Conservation (phyloP, 2,113 vertebrate genomes). For the Camelus dromedarius region DNA sequence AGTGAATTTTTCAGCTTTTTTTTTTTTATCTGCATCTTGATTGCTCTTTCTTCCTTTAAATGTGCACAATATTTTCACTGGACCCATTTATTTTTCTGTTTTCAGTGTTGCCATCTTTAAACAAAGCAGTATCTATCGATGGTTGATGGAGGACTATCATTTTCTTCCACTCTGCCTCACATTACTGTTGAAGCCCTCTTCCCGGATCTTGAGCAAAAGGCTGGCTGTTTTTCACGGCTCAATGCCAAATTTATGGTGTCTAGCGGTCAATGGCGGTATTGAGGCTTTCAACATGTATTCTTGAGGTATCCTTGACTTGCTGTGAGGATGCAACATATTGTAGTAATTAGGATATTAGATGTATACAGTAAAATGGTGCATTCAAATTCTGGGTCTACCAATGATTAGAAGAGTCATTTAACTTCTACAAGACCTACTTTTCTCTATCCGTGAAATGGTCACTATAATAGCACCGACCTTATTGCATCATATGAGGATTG, state of each 20-base stretch:
- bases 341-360: background rate
- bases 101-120: background rate
- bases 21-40: constrained; percentile 27
- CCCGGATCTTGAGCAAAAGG: background rate
- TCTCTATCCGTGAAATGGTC: background rate
- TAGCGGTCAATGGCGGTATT: background rate
- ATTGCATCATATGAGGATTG: background rate
- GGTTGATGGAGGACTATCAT: background rate
- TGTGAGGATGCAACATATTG: background rate
- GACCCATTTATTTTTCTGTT: background rate
- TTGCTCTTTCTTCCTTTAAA: constrained; percentile 3
- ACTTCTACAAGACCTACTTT: background rate
- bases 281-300: background rate
- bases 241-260: background rate
- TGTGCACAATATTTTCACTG: background rate
- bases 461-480: background rate
- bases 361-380: background rate
- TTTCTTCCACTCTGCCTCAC: background rate
- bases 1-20: constrained; percentile 51
- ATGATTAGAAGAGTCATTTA: constrained; percentile 18
- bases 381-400: background rate
- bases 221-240: background rate
- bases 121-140: background rate
- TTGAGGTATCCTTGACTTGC: background rate
- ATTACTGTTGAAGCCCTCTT: background rate